Base-by-base conservation (phyloP, 2,797 vertebrate genomes). In the Semaprochilodus insignis region DNA sequence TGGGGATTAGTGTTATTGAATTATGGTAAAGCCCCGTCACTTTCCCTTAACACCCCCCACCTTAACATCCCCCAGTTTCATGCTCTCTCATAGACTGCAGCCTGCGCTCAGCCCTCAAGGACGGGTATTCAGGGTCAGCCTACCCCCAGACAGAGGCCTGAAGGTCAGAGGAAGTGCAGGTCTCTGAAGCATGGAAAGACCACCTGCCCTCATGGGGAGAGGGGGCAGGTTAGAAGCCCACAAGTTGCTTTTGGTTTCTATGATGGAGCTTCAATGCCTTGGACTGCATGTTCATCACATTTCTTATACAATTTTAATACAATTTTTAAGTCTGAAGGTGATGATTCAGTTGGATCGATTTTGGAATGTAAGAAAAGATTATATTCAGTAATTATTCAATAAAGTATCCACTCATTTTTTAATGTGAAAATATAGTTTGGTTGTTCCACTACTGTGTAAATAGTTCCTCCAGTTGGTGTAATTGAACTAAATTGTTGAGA, bases 1-100 rank as follows among this genome's bases (percentile, higher is more conserved):
- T 93, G 92, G 91, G 92, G 93, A 94, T 95, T 94, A 93, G 92
- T 93, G 92, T 94, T 94, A 94, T 95, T 94, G 93, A 94, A 95
- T 95, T 94, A 95, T 93, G 91, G 82, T 84, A 76, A 82, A 81
- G 77, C 62, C 62, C 85, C 77, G 75, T 83, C 86, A 87, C 63
- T 85, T 78, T 85, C 57, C 44, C 25, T 77, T 60, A 62, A 60
- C 40, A 31, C 51, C 44, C 40, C 67, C 25, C 75, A 90, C 90
- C 70, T 76, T 44, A 4, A 74, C 71, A 69, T 74, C 71, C 81
- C 76, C 16, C 78, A 31, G 72, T 78, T 78, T 78, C 1, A 55
- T 51, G 70, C 66, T 65, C 83, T 65, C 57, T 72, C 77, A 31
- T 52, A 23, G 51, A 59, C 79, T 81, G 44, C 55, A 80, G 65